Percentiles rank a stretch among this genome's conserved stretches.
Conservation (phyloP, 2,888 invertebrate genomes). For the Craniophora ligustri region DNA sequence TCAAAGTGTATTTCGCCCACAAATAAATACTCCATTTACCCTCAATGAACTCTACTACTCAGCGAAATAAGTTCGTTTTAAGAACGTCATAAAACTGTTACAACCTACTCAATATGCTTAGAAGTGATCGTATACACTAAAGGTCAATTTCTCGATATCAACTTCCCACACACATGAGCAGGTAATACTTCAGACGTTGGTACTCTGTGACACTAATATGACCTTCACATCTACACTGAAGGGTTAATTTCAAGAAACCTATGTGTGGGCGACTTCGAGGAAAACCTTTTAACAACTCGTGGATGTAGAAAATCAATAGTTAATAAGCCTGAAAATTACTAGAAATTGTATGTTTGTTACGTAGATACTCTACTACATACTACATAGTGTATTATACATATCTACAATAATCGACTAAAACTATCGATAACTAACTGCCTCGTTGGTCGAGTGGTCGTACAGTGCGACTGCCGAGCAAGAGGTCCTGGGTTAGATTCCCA, state of each 20-base stretch:
- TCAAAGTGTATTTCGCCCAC: too few relatives aligned
- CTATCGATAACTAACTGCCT: too few relatives aligned
- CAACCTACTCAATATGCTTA: not conserved
- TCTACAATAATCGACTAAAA: too few relatives aligned
- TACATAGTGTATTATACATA: too few relatives aligned
- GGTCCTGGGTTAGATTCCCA: too few relatives aligned
- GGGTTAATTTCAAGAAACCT: conserved; percentile 14
- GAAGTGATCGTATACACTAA: not conserved
- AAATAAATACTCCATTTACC: too few relatives aligned
- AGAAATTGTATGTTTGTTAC: not conserved
- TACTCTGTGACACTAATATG: conserved; percentile 6
- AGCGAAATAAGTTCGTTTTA: too few relatives aligned
- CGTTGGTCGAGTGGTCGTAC: too few relatives aligned
- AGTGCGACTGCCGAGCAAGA: too few relatives aligned
- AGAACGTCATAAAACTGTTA: not conserved
- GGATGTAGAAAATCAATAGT: conserved; percentile 18
- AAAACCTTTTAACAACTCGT: conserved; percentile 5
- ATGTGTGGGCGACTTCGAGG: conserved; percentile 11
- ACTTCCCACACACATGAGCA: conserved; percentile 3
- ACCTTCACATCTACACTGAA: conserved; percentile 20
- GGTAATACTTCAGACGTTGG: conserved; percentile 1
- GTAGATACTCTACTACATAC: not conserved
- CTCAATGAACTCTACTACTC: too few relatives aligned
- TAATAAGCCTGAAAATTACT: conserved; percentile 2
- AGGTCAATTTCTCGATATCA: conserved; percentile 9